phyloP scores from a whole-genome alignment of 2,888 invertebrate species.

The Sphaeridia pumilis region DNA sequence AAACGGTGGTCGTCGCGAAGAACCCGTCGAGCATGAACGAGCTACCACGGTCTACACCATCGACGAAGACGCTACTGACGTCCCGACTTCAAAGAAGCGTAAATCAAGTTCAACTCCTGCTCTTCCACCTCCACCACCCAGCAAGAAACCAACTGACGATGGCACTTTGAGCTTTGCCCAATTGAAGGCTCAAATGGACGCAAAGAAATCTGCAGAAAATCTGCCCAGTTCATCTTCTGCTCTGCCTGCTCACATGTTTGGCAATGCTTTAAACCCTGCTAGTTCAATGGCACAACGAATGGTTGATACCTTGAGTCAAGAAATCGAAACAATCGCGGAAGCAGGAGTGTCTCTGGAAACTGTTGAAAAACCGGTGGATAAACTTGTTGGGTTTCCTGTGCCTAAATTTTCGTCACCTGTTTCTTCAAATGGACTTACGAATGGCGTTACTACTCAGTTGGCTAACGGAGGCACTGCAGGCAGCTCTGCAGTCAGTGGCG shows the following conservation, averaged over 20 bases:
- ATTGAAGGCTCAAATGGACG: constrained; percentile 22
- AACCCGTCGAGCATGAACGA: background rate
- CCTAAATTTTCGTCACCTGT: constrained; percentile 20
- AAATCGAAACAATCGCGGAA: constrained; percentile 40
- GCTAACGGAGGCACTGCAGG: background rate
- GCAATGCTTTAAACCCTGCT: constrained; percentile 75
- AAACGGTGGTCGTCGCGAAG: constrained; percentile 1
- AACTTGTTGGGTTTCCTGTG: constrained; percentile 56
- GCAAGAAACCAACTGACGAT: constrained; percentile 27
- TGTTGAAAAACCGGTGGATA: constrained; percentile 12
- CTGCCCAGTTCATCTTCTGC: constrained; percentile 16
- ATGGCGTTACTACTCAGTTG: background rate
- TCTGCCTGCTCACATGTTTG: constrained; percentile 70
- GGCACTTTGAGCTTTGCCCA: constrained; percentile 29
- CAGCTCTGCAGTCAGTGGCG: background rate
- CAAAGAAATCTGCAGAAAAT: constrained; percentile 15
- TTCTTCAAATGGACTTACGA: constrained; percentile 1
- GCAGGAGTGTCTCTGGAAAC: constrained; percentile 20
- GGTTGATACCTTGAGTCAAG: constrained; percentile 71
- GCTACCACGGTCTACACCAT: background rate
- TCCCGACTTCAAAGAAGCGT: constrained; percentile 5
- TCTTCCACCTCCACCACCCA: too few species aligned
- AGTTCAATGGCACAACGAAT: constrained; percentile 77
- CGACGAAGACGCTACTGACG: constrained; percentile 25
- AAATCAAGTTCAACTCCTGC: background rate